Percentiles rank a stretch among this genome's conserved stretches.
These are phyloP conservation scores for Maniola jurtina DNA, from an alignment of 1,140 invertebrate genomes.

Conservation along the genomic window DNA sequence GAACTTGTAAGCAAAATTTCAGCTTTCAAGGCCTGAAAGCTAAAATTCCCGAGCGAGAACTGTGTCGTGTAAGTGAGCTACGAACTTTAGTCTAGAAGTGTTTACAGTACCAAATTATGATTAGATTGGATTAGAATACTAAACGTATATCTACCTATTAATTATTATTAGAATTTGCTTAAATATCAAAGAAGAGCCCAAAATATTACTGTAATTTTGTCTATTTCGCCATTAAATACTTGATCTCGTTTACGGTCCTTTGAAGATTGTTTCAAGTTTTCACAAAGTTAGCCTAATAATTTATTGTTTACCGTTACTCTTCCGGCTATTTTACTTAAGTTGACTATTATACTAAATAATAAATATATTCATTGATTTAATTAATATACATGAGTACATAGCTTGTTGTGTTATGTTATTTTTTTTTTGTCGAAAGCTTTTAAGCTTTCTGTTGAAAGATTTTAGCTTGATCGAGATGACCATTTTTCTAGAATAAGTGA, in stretches of 20 bases:
- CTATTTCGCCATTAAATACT: slow-evolving; percentile 74
- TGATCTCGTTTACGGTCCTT: slow-evolving; percentile 74
- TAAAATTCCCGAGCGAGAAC: too few species aligned
- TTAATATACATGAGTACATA: background rate
- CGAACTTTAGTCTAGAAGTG: too few species aligned
- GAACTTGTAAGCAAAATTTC: too few species aligned
- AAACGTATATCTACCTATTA: background rate
- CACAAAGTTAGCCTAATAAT: slow-evolving; percentile 70
- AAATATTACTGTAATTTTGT: slow-evolving; percentile 69
- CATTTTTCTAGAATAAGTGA: too few species aligned
- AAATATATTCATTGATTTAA: background rate
- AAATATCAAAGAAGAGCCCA: slow-evolving; percentile 59
- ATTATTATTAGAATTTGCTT: slow-evolving; percentile 13
- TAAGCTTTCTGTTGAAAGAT: too few species aligned
- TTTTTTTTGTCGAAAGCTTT: too few species aligned
- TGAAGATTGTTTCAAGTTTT: slow-evolving; percentile 73
- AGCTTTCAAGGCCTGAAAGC: too few species aligned
- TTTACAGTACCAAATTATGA: too few species aligned
- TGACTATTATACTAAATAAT: slow-evolving; percentile 53
- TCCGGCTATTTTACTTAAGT: slow-evolving; percentile 60
- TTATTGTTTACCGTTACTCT: slow-evolving; percentile 72
- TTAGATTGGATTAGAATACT: too few species aligned
- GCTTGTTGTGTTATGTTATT: too few species aligned
- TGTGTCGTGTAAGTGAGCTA: too few species aligned
- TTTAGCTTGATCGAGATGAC: too few species aligned